phyloP scores from a whole-genome alignment of 2,888 invertebrate genomes.

The Ochropleura leucogaster region DNA sequence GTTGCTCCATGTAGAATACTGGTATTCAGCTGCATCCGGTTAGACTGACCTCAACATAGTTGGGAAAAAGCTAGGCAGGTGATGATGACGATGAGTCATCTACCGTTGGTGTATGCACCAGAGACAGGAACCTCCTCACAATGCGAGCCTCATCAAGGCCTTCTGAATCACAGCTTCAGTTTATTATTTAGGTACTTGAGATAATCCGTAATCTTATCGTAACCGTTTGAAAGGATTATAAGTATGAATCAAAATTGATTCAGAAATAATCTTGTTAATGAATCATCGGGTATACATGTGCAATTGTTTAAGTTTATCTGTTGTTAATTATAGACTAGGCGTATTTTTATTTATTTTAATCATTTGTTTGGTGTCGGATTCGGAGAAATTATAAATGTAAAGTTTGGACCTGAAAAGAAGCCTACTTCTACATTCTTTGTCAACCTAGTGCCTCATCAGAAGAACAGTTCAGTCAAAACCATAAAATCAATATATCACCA shows the following conservation, averaged over 20 bases:
- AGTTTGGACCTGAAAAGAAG: no score
- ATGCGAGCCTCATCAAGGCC: not conserved
- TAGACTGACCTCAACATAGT: no score
- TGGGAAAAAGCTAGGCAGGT: no score
- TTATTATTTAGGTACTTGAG: not conserved
- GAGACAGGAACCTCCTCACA: not conserved
- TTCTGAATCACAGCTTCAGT: not conserved
- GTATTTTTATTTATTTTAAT: not conserved
- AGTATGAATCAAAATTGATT: not conserved
- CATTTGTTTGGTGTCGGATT: not conserved
- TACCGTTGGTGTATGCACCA: not conserved
- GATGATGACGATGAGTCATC: not conserved
- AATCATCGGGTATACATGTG: not conserved
- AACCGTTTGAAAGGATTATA: not conserved
- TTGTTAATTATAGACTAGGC: not conserved
- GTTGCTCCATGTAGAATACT: no score
- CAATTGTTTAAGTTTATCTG: not conserved
- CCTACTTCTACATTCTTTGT: no score
- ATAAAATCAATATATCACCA: no score
- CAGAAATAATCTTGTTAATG: conserved; percentile 1
- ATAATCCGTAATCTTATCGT: conserved; percentile 11
- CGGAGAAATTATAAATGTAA: no score
- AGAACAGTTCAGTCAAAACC: no score
- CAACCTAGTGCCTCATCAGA: no score
- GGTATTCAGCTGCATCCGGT: no score